Conservation (phyloP, 2,113 vertebrate genomes). For the Edolisoma coerulescens region DNA sequence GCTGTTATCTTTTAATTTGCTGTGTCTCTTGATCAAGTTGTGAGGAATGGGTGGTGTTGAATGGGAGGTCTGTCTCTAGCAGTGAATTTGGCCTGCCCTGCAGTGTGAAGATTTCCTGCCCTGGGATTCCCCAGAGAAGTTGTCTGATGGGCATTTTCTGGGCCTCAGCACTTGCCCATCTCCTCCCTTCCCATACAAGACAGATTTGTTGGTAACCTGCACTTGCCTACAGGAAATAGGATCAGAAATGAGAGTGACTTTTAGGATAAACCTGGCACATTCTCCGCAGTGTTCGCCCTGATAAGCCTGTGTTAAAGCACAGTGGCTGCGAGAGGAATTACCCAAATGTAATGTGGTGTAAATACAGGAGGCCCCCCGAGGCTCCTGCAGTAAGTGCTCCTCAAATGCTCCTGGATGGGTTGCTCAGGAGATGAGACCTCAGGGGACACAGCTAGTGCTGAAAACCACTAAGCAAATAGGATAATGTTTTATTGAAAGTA, state of each 20-base stretch:
- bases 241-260: background rate
- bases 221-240: background rate
- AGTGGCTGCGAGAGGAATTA: background rate
- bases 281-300: background rate
- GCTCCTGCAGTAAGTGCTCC: background rate
- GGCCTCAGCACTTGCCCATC: background rate
- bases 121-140: background rate
- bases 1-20: background rate
- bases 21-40: background rate
- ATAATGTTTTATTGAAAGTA: background rate
- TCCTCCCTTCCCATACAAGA: background rate
- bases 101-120: background rate
- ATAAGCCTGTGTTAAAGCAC: background rate
- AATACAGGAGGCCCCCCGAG: background rate
- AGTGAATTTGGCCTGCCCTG: background rate
- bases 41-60: background rate
- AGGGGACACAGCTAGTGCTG: background rate
- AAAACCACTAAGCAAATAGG: background rate
- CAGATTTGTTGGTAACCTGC: background rate
- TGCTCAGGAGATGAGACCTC: constrained; percentile 30
- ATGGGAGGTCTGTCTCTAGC: background rate
- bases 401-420: background rate
- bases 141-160: background rate
- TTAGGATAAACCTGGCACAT: background rate
- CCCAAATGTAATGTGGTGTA: background rate